Conservation (phyloP, 2,797 vertebrate species). For the Phoebastria nigripes region DNA sequence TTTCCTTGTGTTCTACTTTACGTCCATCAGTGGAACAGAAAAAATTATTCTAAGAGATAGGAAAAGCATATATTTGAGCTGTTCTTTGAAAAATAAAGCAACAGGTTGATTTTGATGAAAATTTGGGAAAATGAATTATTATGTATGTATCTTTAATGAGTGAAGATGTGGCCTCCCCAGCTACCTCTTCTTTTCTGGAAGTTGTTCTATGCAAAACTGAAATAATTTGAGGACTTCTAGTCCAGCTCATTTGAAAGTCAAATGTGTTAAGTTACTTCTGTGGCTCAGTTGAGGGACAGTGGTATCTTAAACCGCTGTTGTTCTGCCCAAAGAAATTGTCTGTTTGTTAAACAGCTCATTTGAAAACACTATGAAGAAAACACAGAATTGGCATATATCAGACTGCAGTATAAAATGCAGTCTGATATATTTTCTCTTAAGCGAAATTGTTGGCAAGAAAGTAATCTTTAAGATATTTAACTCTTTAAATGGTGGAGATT, state of each 20-base stretch:
- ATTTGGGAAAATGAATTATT: background rate
- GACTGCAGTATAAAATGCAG: background rate
- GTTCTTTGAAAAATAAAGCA: background rate
- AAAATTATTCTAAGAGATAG: background rate
- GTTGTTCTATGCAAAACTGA: background rate
- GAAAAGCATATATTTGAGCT: background rate
- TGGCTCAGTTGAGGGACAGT: background rate
- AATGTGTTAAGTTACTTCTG: background rate
- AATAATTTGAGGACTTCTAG: background rate
- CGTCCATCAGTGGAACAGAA: background rate
- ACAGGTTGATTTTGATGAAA: background rate
- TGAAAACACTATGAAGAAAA: background rate
- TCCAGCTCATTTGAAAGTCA: background rate
- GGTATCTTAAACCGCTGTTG: background rate
- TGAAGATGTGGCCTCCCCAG: background rate
- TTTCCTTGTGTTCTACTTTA: background rate
- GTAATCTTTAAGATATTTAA: background rate
- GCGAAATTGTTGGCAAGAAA: background rate
- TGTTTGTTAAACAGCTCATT: background rate
- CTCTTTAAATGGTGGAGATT: background rate
- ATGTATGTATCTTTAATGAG: background rate
- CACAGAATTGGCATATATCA: background rate
- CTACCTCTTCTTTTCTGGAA: background rate
- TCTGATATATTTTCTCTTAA: background rate
- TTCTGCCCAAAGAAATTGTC: background rate